phyloP scores from a whole-genome alignment of 2,113 vertebrate species.

The Saccopteryx leptura region DNA sequence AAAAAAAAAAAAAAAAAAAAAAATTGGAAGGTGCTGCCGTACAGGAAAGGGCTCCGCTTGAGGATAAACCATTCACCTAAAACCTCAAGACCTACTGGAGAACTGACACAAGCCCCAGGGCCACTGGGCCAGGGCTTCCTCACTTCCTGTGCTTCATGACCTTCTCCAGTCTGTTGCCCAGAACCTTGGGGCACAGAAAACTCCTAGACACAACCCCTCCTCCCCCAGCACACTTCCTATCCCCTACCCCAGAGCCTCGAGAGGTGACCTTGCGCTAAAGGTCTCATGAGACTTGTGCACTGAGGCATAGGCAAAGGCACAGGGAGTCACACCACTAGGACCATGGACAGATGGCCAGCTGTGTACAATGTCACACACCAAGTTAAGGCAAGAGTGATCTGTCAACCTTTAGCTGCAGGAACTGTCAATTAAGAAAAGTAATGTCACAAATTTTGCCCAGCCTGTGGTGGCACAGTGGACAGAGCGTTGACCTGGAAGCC shows the following conservation, averaged over 20 bases:
- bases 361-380: neutral
- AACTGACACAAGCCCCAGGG: neutral
- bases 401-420: neutral
- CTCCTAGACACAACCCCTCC: rapidly evolving
- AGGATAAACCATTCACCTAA: neutral
- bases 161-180: neutral
- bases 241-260: neutral
- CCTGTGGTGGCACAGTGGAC: too few relatives aligned
- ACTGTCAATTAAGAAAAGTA: neutral
- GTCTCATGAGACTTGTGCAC: too few relatives aligned
- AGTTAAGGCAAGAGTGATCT: neutral
- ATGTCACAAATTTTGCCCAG: neutral
- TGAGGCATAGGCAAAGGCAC: neutral
- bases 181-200: neutral
- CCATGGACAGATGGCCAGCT: too few relatives aligned
- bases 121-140: neutral
- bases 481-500: too few relatives aligned
- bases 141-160: rapidly evolving
- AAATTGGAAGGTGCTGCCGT: neutral
- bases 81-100: neutral
- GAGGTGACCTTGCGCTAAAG: neutral
- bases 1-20: neutral
- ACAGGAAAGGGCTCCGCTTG: neutral
- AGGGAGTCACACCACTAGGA: neutral
- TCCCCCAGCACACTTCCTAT: neutral